Base-by-base conservation (phyloP, 2,113 vertebrate species). In the Labeo rohita region DNA sequence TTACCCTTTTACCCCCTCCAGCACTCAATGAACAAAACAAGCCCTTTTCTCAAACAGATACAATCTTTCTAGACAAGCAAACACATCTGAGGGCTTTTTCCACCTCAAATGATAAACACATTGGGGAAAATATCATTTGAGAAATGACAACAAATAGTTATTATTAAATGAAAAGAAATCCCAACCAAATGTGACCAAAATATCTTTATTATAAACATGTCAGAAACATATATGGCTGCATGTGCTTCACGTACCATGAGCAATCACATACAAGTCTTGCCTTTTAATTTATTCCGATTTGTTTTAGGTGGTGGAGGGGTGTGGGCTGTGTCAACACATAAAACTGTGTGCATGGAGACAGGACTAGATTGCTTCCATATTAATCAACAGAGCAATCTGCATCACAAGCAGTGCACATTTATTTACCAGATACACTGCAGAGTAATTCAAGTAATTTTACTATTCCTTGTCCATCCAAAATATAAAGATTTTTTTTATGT, bases 1-100 rank as follows among this genome's bases (percentile, higher is more conserved):
- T 43, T 77, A 52, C 80, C 61, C 47, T 63, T 81, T 74, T 12
- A 80, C 23, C 50, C 59, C 54, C 78, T 73, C 28, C 43, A 80
- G 59, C 8, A 28, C 50, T 61, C 12, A 81, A 36, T 11, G 16
- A 47, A 80, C 13, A 43, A 45, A 80, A 56, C 52, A 70, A 52
- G 56, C 18, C 23, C 9, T 50, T 66, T 65, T 54, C 43, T 84
- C 23, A 0, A n/a, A 50, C 36, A 74, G 68, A 47, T 81, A 65
- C 3, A 21, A 49, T 73, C 23, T 50, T 72, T 81, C 16, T 39
- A 72, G 39, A 81, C 68, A 65, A 9, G 49, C 43, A 61, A 73
- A 80, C 36, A n/a, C 47, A 80, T 59, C 66, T 21, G 10, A 74
- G 39, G 39, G 28, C 9, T 70, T 68, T 65, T 70, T 50, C 28